Conservation (phyloP, 2,888 invertebrate genomes). For the Hylaea fasciaria region DNA sequence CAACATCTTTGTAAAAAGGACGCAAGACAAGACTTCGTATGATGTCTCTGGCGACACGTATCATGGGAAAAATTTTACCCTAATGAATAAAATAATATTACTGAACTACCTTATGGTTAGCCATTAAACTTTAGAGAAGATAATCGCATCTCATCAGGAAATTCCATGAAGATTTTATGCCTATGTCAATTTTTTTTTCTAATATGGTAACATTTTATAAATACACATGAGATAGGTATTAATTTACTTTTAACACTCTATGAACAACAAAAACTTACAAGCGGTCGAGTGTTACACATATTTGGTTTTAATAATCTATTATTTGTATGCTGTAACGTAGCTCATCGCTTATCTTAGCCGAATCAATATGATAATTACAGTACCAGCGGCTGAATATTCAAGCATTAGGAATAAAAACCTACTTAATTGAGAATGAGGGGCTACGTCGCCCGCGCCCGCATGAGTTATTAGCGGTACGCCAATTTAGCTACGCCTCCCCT, state of each 20-base stretch:
- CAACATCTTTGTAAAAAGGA: too few relatives aligned
- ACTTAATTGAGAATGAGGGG: conserved; percentile 49
- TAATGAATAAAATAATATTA: too few relatives aligned
- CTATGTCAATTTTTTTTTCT: too few relatives aligned
- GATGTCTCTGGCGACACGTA: too few relatives aligned
- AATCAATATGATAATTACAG: conserved; percentile 74
- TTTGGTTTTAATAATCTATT: conserved; percentile 4
- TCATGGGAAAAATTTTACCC: too few relatives aligned
- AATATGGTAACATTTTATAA: background rate
- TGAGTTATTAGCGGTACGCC: conserved; percentile 76
- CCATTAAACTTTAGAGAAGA: too few relatives aligned
- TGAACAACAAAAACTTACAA: background rate
- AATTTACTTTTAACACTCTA: conserved; percentile 2
- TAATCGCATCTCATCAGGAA: too few relatives aligned
- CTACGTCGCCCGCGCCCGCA: conserved; percentile 55
- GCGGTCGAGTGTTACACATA: too few relatives aligned
- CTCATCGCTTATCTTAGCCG: conserved; percentile 58
- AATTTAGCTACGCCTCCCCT: conserved; percentile 71
- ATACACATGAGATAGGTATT: background rate
- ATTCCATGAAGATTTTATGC: too few relatives aligned
- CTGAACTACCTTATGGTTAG: too few relatives aligned
- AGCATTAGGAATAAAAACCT: conserved; percentile 32
- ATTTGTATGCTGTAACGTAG: conserved; percentile 8
- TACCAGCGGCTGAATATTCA: conserved; percentile 59
- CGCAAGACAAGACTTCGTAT: too few relatives aligned